Evolutionary conservation across 2,797 vertebrate genomes (phyloP).

Genomic region (Ara ararauna): DNA sequence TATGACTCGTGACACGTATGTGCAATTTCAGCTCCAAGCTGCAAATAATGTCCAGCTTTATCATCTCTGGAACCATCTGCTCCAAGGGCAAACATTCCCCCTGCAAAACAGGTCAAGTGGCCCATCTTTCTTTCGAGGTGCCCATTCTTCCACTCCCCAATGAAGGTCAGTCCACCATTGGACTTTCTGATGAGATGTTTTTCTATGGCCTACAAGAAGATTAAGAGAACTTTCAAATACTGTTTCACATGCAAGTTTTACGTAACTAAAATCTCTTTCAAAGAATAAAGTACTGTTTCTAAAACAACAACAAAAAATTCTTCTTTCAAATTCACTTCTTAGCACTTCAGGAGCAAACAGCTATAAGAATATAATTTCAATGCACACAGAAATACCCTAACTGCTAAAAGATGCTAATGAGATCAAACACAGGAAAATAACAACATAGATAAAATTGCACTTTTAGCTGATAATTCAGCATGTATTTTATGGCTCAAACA

Average conservation of each 20-base stretch:
- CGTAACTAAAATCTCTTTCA: neutral
- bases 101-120: constrained; percentile 96
- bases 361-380: neutral
- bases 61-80: constrained; percentile 94
- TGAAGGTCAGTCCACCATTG: constrained; percentile 93
- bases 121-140: constrained; percentile 99
- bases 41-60: constrained; percentile 96
- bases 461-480: constrained; percentile 5
- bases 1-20: constrained; percentile 98
- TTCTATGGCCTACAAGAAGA: constrained; percentile 90
- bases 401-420: neutral
- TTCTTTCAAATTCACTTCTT: neutral
- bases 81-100: constrained; percentile 96
- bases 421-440: neutral
- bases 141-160: constrained; percentile 98
- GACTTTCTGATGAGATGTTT: constrained; percentile 96
- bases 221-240: constrained; percentile 24
- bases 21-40: constrained; percentile 97
- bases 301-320: neutral
- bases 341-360: neutral
- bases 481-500: neutral
- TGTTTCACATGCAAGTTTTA: neutral
- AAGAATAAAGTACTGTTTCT: neutral
- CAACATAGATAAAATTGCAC: neutral
- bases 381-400: neutral